Evolutionary conservation across 2,113 vertebrate species (phyloP).

Genomic region (Oncorhynchus kisutch): DNA sequence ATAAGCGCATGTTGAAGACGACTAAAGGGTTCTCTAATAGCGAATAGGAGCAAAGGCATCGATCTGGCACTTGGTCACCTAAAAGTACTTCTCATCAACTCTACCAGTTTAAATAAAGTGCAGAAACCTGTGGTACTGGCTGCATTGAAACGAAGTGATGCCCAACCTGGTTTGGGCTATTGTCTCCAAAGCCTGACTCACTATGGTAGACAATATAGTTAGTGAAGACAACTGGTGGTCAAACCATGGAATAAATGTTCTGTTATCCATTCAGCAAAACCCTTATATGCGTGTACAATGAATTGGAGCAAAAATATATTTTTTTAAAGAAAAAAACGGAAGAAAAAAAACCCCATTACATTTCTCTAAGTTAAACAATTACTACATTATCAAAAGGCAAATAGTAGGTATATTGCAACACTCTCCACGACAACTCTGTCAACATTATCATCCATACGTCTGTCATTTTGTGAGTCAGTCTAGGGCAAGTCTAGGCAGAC

Average conservation of each 20-base stretch:
- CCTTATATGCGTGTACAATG: constrained; percentile 36
- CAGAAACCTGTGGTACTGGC: constrained; percentile 9
- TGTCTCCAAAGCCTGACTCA: not conserved
- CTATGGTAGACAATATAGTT: not conserved
- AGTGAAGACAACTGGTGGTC: not conserved
- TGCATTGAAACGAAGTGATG: constrained; percentile 5
- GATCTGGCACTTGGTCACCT: not conserved
- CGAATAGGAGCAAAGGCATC: not conserved
- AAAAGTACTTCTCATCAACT: not conserved
- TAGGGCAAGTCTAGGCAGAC: constrained; percentile 52
- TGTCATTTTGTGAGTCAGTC: constrained; percentile 46
- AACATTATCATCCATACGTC: constrained; percentile 47
- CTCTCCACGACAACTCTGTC: constrained; percentile 55
- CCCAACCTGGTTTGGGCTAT: not conserved
- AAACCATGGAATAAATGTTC: not conserved
- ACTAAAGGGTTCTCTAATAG: not conserved
- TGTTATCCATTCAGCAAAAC: constrained; percentile 20
- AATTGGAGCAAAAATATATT: constrained; percentile 46
- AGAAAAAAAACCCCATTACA: constrained; percentile 37
- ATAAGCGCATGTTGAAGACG: not conserved
- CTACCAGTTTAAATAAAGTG: constrained; percentile 4
- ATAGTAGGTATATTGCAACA: constrained; percentile 56
- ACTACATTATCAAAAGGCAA: constrained; percentile 72
- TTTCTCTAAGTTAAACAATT: constrained; percentile 64
- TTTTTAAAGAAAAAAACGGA: constrained; percentile 36